Base-by-base conservation (phyloP, 2,888 invertebrate genomes). In the Eupithecia centaureata region DNA sequence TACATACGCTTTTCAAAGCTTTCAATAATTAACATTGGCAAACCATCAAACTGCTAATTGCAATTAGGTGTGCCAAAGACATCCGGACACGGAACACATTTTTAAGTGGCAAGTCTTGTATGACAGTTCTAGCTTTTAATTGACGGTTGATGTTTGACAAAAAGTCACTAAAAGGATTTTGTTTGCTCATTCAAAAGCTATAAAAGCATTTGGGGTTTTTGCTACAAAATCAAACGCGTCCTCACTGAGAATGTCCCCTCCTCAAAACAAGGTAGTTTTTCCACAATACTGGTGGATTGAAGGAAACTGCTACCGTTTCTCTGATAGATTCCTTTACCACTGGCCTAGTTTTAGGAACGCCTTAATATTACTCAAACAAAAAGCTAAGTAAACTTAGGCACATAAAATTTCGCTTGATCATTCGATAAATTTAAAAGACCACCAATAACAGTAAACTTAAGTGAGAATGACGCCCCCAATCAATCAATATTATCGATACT, bases 401-500 rank as follows among this genome's bases (percentile, higher is more conserved):
- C n/a, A 47, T 22, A 22, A 42, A 10, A 22, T 10, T 22, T 10
- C 22, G 52, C 52, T 52, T 52, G 15, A 27, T 52, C 52, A 52
- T 52, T 52, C 52, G 2, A 27, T 27, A 52, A 52, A 52, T 27
- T 52, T 12, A 28, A 12, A 30, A 54, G 13, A 33, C 30, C 32
- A 62, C 38, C 68, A 65, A 62, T 71, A 65, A 69, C 63, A 51
- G 28, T 62, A 68, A 64, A 67, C 69, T 71, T 65, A 65, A 70
- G 62, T 70, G 64, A 68, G 67, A 72, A 74, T 73, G 76, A 73
- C 80, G 81, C 80, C 82, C 79, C 85, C 86, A 82, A 92, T 92
- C 91, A 91, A 91, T 92, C 91, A 91, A 89, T 89, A 89, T 91
- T 88, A 73, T 73, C 72, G 66, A 70, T 69, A 70, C 66, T 66